Evolutionary conservation across 92 coral and sea anemone species (phyloP).

Genomic region (Virgularia gustaviana): DNA sequence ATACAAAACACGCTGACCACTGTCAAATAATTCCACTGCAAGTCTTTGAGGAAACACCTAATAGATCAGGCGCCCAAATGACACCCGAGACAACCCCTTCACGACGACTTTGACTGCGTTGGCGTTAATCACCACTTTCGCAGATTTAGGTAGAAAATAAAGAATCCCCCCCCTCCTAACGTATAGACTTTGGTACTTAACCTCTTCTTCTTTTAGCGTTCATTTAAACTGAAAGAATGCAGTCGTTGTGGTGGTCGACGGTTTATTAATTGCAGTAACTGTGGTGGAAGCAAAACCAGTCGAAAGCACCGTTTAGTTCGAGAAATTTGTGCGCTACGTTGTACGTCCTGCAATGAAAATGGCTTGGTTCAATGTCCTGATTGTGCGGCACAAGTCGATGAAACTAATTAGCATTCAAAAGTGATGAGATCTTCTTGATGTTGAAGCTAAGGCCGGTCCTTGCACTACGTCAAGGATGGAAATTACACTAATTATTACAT

Average conservation of each 20-base stretch:
- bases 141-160: no score
- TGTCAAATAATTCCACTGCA: no score
- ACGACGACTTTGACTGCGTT: no score
- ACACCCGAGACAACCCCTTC: no score
- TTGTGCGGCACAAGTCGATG: slow-evolving; percentile 38
- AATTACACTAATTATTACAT: not conserved
- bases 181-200: not conserved
- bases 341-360: slow-evolving; percentile 88
- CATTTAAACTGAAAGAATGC: slow-evolving; percentile 54
- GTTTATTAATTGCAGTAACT: slow-evolving; percentile 70
- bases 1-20: no score
- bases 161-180: no score
- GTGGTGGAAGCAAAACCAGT: slow-evolving; percentile 87
- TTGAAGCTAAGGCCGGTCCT: slow-evolving; percentile 15
- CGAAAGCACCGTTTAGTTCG: slow-evolving; percentile 82
- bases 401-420: not conserved
- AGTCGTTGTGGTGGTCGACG: slow-evolving; percentile 85
- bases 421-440: not conserved
- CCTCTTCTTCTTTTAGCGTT: slow-evolving; percentile 32
- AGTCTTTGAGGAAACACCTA: no score
- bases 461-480: not conserved
- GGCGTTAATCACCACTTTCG: no score
- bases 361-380: slow-evolving; percentile 80
- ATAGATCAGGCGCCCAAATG: no score
- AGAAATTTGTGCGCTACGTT: slow-evolving; percentile 73